Base-by-base conservation (phyloP, 2,797 vertebrate genomes). In the Melanotaenia parkinsoni region DNA sequence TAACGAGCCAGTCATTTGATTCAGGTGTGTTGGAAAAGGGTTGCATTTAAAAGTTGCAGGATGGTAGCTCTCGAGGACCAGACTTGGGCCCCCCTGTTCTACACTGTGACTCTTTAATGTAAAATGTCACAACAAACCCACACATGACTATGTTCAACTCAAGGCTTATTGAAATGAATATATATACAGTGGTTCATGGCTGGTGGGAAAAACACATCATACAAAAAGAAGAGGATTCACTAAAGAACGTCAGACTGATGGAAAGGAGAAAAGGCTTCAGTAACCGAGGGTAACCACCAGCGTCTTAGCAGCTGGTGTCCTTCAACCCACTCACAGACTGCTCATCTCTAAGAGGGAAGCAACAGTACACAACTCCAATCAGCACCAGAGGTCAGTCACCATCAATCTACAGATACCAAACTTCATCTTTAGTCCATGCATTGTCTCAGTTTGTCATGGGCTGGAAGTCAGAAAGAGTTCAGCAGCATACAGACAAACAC, bases 381-480 rank as follows among this genome's bases (percentile, higher is more conserved):
- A 51, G 45, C 11, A 7, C 32, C 7, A 7, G 7, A 58, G 12
- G 54, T 20, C 24, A n/a, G 45, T 59, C 12, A n/a, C 24, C 53
- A 37, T 43, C 24, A 43, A 50, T 33, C 32, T 0, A 66, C 57
- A 78, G 33, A 79, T 18, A 65, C 28, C 16, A 18, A 63, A 7
- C 8, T 3, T 12, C 10, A 3, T 43, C 56, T 76, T 78, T 40
- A 38, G 22, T 67, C 9, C 16, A 1, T 32, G 28, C 20, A 18
- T 32, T 30, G 43, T 8, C 76, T 63, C 28, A 26, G 61, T 64
- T 67, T 57, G 33, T 47, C 1, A 2, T 47, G 51, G 58, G 37
- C 22, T 72, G 62, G 58, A 79, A 72, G 74, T 74, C 70, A 71
- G 37, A 60, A 37, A 40, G 18, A 50, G 70, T 59, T 45, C 58